Evolutionary conservation across 2,113 vertebrate species (phyloP), one percentile per base, ranked within the genome.

Genomic region (Mirza zaza): DNA sequence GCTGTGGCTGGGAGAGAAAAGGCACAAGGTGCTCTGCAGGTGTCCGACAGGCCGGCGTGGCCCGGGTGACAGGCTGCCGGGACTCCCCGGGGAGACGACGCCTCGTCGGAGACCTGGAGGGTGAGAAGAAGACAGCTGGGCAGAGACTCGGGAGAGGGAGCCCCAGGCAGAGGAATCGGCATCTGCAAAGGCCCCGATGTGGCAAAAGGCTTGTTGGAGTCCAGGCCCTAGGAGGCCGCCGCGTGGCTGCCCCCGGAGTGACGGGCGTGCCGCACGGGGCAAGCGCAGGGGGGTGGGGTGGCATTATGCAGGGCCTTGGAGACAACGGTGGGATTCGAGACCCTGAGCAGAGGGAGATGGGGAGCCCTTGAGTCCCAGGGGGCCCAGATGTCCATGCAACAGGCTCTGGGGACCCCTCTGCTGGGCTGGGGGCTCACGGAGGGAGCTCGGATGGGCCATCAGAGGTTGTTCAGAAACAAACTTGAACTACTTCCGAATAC

Each of bases 301-400:
- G 0, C 0, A 9, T 4, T 0, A 1, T 2, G 14, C 48, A 50
- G 83, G 23, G 36, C 1, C 57, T 65, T 50, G 2, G 17, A 34
- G 42, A 61, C 7, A 13, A 23, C 45, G 20, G 2, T 3, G 48
- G 39, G 59, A 0, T 6, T 21, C 23, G n/a, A 7, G 65, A 15
- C 34, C 76, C 48, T 7, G 14, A 23, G 39, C 45, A 20, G 12
- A 65, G 92, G 39, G 8, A 57, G n/a, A 23, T 12, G 29, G 6
- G 4, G 29, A 59, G 17, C 3, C 8, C 0, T 1, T 13, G n/a
- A 77, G 34, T 8, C 11, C 25, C 32, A 3, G 17, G 8, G 1
- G 36, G 20, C 7, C 45, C n/a, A 39, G 8, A 23, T 23, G 39
- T 2, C 52, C 65, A n/a, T 2, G 42, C 15, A 21, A 36, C 1